These are phyloP conservation scores for Alviniconcha marisindica DNA, from an alignment of 1,140 invertebrate species.

Conservation along the genomic window DNA sequence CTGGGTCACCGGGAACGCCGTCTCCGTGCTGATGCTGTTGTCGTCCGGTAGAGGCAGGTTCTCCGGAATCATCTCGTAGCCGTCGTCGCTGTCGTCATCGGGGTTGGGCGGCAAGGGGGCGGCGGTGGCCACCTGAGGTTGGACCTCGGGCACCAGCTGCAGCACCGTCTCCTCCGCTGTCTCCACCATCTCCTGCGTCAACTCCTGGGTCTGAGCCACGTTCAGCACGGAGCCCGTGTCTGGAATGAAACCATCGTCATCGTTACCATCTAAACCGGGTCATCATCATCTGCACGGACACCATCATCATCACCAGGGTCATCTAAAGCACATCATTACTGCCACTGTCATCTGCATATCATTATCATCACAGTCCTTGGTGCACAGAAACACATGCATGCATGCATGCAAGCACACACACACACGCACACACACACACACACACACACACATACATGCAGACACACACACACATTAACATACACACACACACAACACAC, in stretches of 20 bases:
- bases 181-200: neutral
- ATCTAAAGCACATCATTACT: no score
- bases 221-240: conserved; percentile 27
- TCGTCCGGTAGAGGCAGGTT: conserved; percentile 36
- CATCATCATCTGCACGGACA: no score
- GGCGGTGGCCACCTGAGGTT: conserved; percentile 8
- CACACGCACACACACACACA: neutral
- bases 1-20: neutral
- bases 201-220: conserved; percentile 15
- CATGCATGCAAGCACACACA: neutral
- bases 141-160: neutral
- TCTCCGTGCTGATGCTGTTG: neutral
- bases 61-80: conserved; percentile 24
- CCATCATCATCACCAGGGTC: no score
- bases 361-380: no score
- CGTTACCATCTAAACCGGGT: no score
- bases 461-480: no score
- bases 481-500: no score
- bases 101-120: neutral
- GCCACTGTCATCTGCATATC: no score
- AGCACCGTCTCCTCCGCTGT: conserved; percentile 10
- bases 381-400: no score
- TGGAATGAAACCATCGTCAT: neutral
- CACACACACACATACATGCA: no score
- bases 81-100: conserved; percentile 37